Evolutionary conservation across 1,140 invertebrate species (phyloP), one percentile per base, ranked within the genome.

Genomic region (Ooceraea biroi): DNA sequence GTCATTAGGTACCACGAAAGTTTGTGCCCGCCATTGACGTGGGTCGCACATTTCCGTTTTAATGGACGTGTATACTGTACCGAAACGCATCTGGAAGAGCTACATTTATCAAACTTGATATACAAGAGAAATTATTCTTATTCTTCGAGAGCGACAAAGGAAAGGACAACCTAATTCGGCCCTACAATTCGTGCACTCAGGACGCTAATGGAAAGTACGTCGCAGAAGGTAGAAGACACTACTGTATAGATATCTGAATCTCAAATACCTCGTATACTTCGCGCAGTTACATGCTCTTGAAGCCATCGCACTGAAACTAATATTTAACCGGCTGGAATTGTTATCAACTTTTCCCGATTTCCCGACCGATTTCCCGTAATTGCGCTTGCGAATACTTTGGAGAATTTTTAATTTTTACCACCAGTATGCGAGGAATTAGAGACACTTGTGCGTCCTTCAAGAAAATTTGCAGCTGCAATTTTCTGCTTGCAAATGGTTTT

Each of bases 151-250:
- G 22, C 3, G 41, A 36, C 36, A 58, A 68, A 80, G 76, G 57
- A 80, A 71, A 71, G 36, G n/a, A 41, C 36, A 69, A 80, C 30
- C 50, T 58, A 71, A 80, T 71, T 80, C 36, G 17, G 36, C n/a
- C 12, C 19, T 22, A 50, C 19, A 65, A 65, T 80, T 80, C 57
- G 41, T 30, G 50, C 36, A 80, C 50, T 80, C 50, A 50, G 50
- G 52, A 80, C 71, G 65, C 76, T 71, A 80, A 80, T 80, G 65
- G 41, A 69, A 44, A 58, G 44, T 22, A 36, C 41, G 36, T 69
- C 46, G 48, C 63, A 78, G 17, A 7, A 22, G 61, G 68, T 61
- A 77, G 14, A 30, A 66, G 36, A 44, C 19, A 69, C 36, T 30
- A 44, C 22, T 25, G 50, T 17, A 12, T 7, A 7, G 36, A 2